These are phyloP conservation scores for Plectropomus leopardus DNA, from an alignment of 2,113 vertebrate species.

Conservation along the genomic window DNA sequence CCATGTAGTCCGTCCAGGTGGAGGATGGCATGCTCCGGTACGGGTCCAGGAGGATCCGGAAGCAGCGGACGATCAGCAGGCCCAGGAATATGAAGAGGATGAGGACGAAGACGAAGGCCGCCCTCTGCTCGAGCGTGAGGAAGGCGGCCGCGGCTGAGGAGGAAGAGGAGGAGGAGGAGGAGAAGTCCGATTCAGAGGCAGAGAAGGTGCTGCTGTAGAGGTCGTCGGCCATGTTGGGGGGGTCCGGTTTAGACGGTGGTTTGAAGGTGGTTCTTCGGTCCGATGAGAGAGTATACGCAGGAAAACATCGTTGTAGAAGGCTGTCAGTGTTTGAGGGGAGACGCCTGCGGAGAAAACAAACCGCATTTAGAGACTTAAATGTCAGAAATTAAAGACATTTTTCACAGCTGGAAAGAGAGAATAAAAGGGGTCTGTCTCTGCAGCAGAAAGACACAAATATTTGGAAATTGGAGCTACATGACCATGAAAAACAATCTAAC, in stretches of 20 bases:
- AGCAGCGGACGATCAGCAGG: slow-evolving; percentile 87
- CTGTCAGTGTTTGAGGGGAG: not conserved
- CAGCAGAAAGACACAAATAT: too few species aligned
- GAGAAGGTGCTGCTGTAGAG: slow-evolving; percentile 83
- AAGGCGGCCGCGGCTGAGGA: slow-evolving; percentile 54
- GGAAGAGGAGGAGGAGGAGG: slow-evolving; percentile 49
- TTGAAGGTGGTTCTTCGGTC: not conserved
- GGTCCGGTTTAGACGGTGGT: not conserved
- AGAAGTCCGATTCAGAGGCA: slow-evolving; percentile 67
- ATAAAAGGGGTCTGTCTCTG: too few species aligned
- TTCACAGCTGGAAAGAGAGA: too few species aligned
- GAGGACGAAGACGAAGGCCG: slow-evolving; percentile 85
- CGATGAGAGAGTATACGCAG: not conserved
- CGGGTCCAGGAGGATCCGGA: slow-evolving; percentile 88
- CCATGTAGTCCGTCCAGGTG: slow-evolving; percentile 88
- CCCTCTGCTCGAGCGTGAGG: slow-evolving; percentile 85
- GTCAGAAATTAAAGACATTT: too few species aligned
- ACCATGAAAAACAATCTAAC: too few species aligned
- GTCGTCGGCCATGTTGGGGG: slow-evolving; percentile 76
- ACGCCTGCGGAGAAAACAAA: slow-evolving; percentile 8
- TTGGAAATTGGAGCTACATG: too few species aligned
- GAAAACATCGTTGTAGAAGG: not conserved
- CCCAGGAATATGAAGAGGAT: slow-evolving; percentile 88
- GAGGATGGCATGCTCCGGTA: slow-evolving; percentile 88
- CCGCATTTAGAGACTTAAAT: not conserved